Evolutionary conservation across 1,140 invertebrate species (phyloP), one percentile per base, ranked within the genome.

Genomic region (Drosophila kohkoa): DNA sequence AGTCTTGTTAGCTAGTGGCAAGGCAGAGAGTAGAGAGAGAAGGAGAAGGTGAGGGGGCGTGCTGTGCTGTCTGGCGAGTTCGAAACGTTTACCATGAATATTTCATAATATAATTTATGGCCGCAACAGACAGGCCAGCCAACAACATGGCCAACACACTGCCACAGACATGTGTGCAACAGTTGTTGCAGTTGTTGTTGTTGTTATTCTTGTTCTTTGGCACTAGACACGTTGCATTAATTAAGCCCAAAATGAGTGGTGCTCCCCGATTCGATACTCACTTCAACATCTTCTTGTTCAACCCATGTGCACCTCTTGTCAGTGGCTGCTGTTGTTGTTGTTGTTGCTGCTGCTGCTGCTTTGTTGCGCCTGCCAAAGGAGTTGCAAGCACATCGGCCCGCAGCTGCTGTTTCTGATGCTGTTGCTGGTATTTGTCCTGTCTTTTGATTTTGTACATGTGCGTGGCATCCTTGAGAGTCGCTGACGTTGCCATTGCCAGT

Each of bases 201-300:
- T 46, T 70, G 28, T 52, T 41, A 49, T 70, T 64, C 68, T 65
- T 76, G 74, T 73, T 73, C 55, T 63, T 67, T 77, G 32, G 49
- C 70, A 69, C 63, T 69, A 76, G 64, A 76, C 70, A 79, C 63
- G 62, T 66, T 74, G 79, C 81, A 74, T 89, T 89, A 89, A 89
- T 89, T 89, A 89, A 79, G 72, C 79, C 81, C 85, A 71, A 89
- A 88, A 81, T 89, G 69, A 73, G 57, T 54, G 82, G 55, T 43
- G 62, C 52, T 67, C 15, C 10, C 11, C 52, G 5, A 46, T 2
- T 63, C 54, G 45, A 49, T 64, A 89, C 89, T 89, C 68, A 91
- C 89, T 75, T 91, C 45, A 91, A 82, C 64, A 91, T 51, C 79
- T 91, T 91, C 75, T 91, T 91, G 78, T 91, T 91, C 48, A 82